Conservation (phyloP, 1,140 invertebrate species). For the Parasteatoda tepidariorum region DNA sequence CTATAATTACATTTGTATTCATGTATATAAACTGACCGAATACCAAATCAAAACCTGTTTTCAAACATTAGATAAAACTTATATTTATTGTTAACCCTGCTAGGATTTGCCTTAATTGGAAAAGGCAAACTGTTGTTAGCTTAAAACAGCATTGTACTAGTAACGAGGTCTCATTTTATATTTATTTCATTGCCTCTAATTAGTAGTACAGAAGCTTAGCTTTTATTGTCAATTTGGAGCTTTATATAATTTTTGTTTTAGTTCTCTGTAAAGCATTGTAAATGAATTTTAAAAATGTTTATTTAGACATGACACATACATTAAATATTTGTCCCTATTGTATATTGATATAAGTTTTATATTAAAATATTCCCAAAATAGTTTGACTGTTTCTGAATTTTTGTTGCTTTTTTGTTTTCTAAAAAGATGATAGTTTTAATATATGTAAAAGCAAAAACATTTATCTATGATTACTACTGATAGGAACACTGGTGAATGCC, state of each 20-base stretch:
- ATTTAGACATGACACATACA: background rate
- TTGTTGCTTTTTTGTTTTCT: too few relatives aligned
- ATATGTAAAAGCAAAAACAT: too few relatives aligned
- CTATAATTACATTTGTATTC: slow-evolving; percentile 69
- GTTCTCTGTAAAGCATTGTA: background rate
- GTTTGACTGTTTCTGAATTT: too few relatives aligned
- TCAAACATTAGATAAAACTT: slow-evolving; percentile 3
- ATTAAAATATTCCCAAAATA: too few relatives aligned
- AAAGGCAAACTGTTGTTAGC: slow-evolving; percentile 21
- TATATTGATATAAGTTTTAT: background rate
- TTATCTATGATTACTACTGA: too few relatives aligned
- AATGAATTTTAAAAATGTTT: background rate
- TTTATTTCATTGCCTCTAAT: background rate
- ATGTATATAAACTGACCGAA: slow-evolving; percentile 23
- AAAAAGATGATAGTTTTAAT: too few relatives aligned
- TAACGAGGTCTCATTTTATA: background rate
- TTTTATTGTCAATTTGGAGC: background rate
- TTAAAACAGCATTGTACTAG: slow-evolving; percentile 14
- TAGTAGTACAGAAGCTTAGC: background rate
- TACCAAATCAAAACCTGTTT: slow-evolving; percentile 4
- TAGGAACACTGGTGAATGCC: too few relatives aligned
- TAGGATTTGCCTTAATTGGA: background rate
- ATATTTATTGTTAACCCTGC: slow-evolving; percentile 22
- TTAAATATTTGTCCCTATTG: background rate
- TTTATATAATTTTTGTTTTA: background rate